Evolutionary conservation across 2,113 vertebrate species (phyloP), one percentile per base, ranked within the genome.

Genomic region (Podiceps cristatus): DNA sequence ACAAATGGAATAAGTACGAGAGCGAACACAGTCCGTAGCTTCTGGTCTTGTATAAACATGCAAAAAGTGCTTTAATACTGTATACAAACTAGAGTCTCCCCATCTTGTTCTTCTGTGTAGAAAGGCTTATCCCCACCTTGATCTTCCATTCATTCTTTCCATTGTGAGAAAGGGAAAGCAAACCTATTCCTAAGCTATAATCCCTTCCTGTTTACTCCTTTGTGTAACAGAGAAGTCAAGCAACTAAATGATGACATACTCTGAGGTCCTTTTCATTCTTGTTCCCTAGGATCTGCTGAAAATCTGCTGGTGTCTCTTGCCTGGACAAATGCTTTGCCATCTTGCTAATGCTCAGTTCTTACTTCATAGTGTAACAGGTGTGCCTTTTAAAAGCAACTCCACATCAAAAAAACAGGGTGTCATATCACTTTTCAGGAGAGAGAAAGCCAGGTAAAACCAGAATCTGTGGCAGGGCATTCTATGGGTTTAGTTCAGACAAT

Each of bases 1-100:
- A 62, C 35, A 72, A 95, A 68, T 68, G 82, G 76, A 95, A 84
- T 91, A 86, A 95, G 91, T 83, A 74, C 42, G 69, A 87, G 60
- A 93, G 80, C 96, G 86, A 93, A 88, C 49, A 49, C 45, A 60
- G 64, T 89, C 73, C 8, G 2, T 87, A 89, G 62, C 50, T 95
- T 93, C 73, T 95, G 56, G 33, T 95, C 90, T 90, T 97, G 94
- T 95, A 88, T 92, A 96, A 95, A 95, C 94, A 95, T 81, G 94
- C 40, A 89, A 86, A 80, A 96, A 81, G 44, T 35, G 8, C 44
- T 90, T 66, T 77, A 80, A 71, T 53, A 27, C 18, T 49, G 60
- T 52, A 37, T 71, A 83, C 35, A 68, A 52, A 53, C 35, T 74
- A 24, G n/a, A 74, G 95, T 93, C 12, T 92, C 50, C 22, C 11